Evolutionary conservation across 1,140 invertebrate species (phyloP).

Genomic region (Episyrphus balteatus): DNA sequence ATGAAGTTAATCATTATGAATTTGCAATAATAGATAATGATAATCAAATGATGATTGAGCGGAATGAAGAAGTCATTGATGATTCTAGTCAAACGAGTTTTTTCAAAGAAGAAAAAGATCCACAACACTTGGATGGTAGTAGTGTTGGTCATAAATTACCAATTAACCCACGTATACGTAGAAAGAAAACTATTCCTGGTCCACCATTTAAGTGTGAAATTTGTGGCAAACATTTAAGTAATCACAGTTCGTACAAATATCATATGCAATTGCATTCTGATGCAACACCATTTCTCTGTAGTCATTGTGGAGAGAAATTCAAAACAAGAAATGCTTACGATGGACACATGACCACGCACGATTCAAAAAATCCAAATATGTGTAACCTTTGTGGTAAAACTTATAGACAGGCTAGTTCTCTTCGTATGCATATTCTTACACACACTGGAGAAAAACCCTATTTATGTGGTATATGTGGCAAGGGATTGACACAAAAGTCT

Average conservation of each 20-base stretch:
- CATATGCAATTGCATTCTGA: conserved; percentile 34
- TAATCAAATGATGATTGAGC: not conserved
- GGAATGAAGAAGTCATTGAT: not conserved
- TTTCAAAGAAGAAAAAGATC: conserved; percentile 8
- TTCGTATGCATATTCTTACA: conserved; percentile 29
- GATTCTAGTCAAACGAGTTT: not conserved
- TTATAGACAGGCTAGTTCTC: conserved; percentile 30
- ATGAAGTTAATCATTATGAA: not conserved
- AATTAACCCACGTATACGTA: conserved; percentile 6
- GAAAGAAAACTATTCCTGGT: conserved; percentile 16
- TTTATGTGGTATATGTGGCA: conserved; percentile 32
- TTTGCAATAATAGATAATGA: not conserved
- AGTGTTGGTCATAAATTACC: not conserved
- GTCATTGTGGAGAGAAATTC: conserved; percentile 18
- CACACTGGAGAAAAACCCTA: conserved; percentile 32
- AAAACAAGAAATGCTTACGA: conserved; percentile 26
- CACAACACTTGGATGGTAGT: conserved; percentile 15
- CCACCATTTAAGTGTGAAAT: conserved; percentile 20
- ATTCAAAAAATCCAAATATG: conserved; percentile 25
- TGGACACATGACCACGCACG: conserved; percentile 27
- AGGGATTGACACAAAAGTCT: conserved; percentile 31
- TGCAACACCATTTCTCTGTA: conserved; percentile 17
- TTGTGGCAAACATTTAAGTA: conserved; percentile 23
- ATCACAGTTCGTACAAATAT: conserved; percentile 25
- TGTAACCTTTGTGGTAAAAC: conserved; percentile 31